A percentile compares a stretch with the other conserved stretches of the same genome.
phyloP scores from a whole-genome alignment of 1,140 invertebrate species.

The Pogonus chalceus region DNA sequence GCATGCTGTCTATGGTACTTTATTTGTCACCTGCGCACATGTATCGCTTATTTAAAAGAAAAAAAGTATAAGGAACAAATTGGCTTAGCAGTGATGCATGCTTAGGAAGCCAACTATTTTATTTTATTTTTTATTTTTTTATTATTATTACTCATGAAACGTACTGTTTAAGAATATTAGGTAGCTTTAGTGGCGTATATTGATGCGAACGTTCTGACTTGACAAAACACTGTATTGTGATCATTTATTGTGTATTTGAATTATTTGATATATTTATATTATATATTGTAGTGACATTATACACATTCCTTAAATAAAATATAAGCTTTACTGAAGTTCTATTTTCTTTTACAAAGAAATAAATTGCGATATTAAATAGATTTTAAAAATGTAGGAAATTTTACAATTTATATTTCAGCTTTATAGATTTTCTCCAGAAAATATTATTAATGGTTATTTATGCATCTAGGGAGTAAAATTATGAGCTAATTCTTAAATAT shows the following conservation, averaged over 20 bases:
- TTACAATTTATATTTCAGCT: too few species aligned
- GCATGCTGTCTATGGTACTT: not conserved
- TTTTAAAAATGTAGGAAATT: too few species aligned
- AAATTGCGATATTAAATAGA: too few species aligned
- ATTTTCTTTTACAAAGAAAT: too few species aligned
- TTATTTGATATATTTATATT: slow-evolving; percentile 8
- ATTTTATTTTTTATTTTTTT: too few species aligned
- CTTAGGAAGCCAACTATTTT: too few species aligned
- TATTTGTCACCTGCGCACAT: not conserved
- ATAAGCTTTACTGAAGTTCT: not conserved
- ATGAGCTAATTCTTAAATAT: too few species aligned
- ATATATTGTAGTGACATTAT: not conserved
- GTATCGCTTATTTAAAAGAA: not conserved
- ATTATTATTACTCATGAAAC: not conserved
- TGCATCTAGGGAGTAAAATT: too few species aligned
- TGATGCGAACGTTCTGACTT: not conserved
- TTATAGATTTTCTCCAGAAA: too few species aligned
- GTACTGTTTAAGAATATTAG: not conserved
- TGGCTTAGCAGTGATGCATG: not conserved
- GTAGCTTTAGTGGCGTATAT: not conserved
- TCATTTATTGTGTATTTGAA: slow-evolving; percentile 5
- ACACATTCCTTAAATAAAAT: slow-evolving; percentile 5
- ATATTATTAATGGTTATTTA: too few species aligned
- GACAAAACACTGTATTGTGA: slow-evolving; percentile 3
- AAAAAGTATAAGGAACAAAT: not conserved